These are phyloP conservation scores for Charaxes varanes DNA, from an alignment of 1,140 invertebrate genomes.

Conservation along the genomic window DNA sequence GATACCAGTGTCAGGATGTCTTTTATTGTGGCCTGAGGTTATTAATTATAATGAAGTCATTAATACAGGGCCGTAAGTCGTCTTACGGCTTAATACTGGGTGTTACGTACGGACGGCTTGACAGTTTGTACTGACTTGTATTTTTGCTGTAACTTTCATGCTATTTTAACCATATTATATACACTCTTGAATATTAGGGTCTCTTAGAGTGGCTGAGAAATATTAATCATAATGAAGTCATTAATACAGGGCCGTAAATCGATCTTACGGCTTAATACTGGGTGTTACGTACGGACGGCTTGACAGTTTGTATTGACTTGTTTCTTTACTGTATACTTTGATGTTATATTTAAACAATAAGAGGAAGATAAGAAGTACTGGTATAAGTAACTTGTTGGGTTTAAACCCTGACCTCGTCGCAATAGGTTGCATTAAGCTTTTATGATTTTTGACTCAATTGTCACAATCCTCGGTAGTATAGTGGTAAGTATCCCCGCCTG, in stretches of 20 bases:
- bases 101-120: conserved; percentile 12
- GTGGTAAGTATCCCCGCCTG: conserved; percentile 39
- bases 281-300: conserved; percentile 10
- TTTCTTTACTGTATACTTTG: no score
- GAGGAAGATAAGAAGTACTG: no score
- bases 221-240: conserved; percentile 46
- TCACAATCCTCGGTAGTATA: conserved; percentile 34
- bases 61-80: conserved; percentile 29
- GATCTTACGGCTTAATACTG: conserved; percentile 16
- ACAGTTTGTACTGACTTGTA: conserved; percentile 2
- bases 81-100: conserved; percentile 13
- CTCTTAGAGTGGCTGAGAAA: conserved; percentile 32
- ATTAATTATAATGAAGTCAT: conserved; percentile 46
- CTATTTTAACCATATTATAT: no score
- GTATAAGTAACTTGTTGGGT: no score
- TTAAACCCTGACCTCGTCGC: no score
- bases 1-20: conserved; percentile 45
- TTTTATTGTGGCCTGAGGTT: conserved; percentile 34
- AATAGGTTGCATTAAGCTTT: no score
- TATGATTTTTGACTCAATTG: no score
- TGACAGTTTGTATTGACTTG: conserved; percentile 4
- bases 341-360: no score
- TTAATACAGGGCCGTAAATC: conserved; percentile 30
- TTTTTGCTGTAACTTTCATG: no score
- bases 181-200: no score